phyloP scores from a whole-genome alignment of 2,113 vertebrate genomes.

The Amazona vittata region DNA sequence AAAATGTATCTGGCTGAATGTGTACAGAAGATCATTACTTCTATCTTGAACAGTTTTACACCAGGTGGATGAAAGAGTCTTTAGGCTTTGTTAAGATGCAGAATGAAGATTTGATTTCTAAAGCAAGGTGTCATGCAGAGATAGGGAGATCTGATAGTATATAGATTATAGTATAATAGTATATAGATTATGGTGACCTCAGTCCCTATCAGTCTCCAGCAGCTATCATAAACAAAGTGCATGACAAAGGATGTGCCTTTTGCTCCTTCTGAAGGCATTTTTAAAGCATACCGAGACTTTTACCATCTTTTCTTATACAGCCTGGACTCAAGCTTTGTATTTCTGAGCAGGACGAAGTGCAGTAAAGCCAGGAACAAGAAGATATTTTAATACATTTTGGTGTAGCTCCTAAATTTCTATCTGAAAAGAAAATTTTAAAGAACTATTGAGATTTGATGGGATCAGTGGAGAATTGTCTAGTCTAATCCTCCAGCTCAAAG shows the following conservation, averaged over 20 bases:
- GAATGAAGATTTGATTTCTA: conserved; percentile 21
- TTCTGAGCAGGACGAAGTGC: background rate
- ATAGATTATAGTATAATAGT: background rate
- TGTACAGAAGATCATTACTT: background rate
- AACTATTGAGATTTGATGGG: background rate
- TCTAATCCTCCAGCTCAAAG: background rate
- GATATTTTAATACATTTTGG: background rate
- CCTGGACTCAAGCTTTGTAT: background rate
- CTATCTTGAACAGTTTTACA: background rate
- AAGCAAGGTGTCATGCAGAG: background rate
- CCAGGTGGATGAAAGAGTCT: background rate
- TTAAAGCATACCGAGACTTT: background rate
- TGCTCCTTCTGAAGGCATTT: background rate
- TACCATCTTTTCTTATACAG: background rate
- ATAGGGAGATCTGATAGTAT: background rate
- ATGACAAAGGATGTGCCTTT: background rate
- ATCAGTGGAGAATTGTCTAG: background rate
- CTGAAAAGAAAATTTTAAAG: background rate
- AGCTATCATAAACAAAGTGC: background rate
- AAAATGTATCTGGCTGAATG: background rate
- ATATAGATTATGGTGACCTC: background rate
- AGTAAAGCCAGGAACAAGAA: background rate
- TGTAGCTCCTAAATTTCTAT: background rate
- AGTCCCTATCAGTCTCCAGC: background rate
- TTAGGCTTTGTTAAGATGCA: background rate